phyloP scores from a whole-genome alignment of 2,888 invertebrate genomes.

The Frankliniella intonsa region DNA sequence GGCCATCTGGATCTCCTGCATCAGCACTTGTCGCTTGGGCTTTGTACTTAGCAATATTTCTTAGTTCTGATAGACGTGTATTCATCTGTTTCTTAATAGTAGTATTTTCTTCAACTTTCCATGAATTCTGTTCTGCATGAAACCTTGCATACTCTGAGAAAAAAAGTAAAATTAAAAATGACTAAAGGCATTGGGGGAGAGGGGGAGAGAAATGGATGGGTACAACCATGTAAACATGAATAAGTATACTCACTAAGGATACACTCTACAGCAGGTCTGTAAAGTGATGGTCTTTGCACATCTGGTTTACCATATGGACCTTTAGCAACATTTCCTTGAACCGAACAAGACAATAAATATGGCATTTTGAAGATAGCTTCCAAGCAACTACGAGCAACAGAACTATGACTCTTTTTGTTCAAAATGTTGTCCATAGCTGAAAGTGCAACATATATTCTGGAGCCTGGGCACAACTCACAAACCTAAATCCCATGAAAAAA shows the following conservation, averaged over 20 bases:
- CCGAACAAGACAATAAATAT: neutral
- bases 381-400: neutral
- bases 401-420: conserved; percentile 12
- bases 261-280: neutral
- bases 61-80: conserved; percentile 3
- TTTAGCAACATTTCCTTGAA: conserved; percentile 14
- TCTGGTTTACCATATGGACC: neutral
- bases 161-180: conserved; percentile 33
- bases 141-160: conserved; percentile 41
- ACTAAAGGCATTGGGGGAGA: neutral
- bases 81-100: conserved; percentile 15
- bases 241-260: neutral
- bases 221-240: neutral
- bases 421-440: conserved; percentile 14
- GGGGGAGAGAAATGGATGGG: neutral
- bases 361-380: conserved; percentile 13
- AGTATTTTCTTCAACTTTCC: conserved; percentile 10
- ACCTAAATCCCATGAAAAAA: too few species aligned
- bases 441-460: neutral
- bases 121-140: conserved; percentile 5
- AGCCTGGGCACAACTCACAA: neutral
- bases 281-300: neutral
- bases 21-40: neutral
- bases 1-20: neutral
- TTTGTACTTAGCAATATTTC: conserved; percentile 3